phyloP scores from a whole-genome alignment of 2,888 invertebrate species.

The Parnassius orleans region DNA sequence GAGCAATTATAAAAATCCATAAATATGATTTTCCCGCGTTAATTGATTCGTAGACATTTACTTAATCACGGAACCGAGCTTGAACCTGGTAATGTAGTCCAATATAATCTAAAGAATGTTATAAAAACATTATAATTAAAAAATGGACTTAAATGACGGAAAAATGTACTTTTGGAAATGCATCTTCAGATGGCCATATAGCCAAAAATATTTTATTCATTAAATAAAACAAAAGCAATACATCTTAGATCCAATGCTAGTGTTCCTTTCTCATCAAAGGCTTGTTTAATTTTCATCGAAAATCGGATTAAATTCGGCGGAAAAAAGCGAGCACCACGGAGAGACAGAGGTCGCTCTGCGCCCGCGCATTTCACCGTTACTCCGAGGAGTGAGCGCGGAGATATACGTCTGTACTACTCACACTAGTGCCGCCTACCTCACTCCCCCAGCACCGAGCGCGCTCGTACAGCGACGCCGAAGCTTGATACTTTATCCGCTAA shows the following conservation, averaged over 20 bases:
- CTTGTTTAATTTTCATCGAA: constrained; percentile 41
- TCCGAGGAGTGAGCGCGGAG: constrained; percentile 36
- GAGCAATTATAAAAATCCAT: no score
- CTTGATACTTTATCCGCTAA: constrained; percentile 58
- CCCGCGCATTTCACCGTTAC: constrained; percentile 63
- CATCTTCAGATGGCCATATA: background rate
- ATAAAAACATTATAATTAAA: no score
- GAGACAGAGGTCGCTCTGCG: constrained; percentile 55
- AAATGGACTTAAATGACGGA: background rate
- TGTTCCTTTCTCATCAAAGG: background rate
- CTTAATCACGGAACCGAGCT: no score
- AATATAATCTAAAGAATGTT: no score
- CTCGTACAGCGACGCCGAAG: constrained; percentile 40
- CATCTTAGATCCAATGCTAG: background rate
- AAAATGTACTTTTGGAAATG: background rate
- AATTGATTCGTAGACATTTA: no score
- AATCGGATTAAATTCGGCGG: constrained; percentile 50
- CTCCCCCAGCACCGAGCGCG: constrained; percentile 57
- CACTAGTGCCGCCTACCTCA: constrained; percentile 61
- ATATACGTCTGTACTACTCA: constrained; percentile 48
- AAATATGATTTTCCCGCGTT: no score
- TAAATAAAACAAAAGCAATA: background rate
- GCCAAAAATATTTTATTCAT: background rate
- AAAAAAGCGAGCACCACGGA: constrained; percentile 47
- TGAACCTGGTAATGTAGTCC: no score